Base-by-base conservation (phyloP, 1,140 invertebrate species). In the Notospermus geniculatus region DNA sequence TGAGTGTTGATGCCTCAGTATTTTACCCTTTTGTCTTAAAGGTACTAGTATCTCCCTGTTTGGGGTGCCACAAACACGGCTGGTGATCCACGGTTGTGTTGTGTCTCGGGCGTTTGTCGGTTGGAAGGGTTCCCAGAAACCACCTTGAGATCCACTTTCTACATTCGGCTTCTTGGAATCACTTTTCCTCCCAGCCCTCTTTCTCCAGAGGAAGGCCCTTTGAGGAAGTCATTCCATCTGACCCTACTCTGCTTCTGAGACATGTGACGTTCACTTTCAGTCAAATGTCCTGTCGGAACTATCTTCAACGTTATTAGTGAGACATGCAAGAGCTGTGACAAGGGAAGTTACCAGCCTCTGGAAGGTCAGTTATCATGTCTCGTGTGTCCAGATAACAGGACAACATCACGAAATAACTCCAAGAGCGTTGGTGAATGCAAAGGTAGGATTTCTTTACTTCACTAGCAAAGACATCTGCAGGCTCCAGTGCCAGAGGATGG, bases 261-360 rank as follows among this genome's bases (percentile, higher is more conserved):
- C 15, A 7, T 4, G 15, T 36, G 4, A 4, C 5, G 15, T 36
- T 36, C 32, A 36, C 27, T 85, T 87, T 68, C 70, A 93, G 90
- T 96, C 54, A 91, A 95, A 71, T 98, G 95, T 79, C 94, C 95
- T 19, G 92, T 93, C 69, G 95, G 95, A 70, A 95, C 93, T 0
- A 96, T 89, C 75, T 93, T 93, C 56, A 90, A 89, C 23, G 88
- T 91, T 70, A 91, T 92, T 65, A 90, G 91, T 76, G 89, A 91
- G 64, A 83, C 86, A 61, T 98, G 95, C 79, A 90, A 90, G n/a
- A 87, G 89, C 69, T 98, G 95, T 77, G 88, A 89, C 1, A 84
- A 87, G 70, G 95, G 95, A 27, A 95, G 88, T 67, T 99, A 96
- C 77, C 87, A 88, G 66, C 83, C 84, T 36, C 50, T 75, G 39